Evolutionary conservation across 2,888 invertebrate genomes (phyloP).

Genomic region (Cyrtodaria siliqua): DNA sequence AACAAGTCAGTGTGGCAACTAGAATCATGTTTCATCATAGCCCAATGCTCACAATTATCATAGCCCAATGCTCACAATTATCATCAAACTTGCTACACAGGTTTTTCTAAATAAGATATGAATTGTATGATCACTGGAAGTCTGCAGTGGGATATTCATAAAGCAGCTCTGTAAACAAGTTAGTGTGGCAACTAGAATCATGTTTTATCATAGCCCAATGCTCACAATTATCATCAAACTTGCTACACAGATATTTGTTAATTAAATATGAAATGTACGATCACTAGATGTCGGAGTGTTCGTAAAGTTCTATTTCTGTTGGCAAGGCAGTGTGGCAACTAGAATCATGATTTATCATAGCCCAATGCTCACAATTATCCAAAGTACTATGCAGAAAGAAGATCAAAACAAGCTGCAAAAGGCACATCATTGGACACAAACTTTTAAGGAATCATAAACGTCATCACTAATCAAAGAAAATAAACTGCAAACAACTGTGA

Average conservation of each 20-base stretch:
- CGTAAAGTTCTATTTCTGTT: not conserved
- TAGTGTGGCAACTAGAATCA: conserved; percentile 59
- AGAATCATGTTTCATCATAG: conserved; percentile 53
- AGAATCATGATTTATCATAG: not conserved
- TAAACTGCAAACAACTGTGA: too few species aligned
- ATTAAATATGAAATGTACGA: not conserved
- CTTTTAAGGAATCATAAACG: too few species aligned
- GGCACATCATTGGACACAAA: too few species aligned
- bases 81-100: not conserved
- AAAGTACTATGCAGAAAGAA: too few species aligned
- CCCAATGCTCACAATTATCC: conserved; percentile 4
- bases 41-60: conserved; percentile 54
- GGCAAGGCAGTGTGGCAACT: conserved; percentile 46
- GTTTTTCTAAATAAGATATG: not conserved
- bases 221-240: conserved; percentile 30
- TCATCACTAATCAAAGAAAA: too few species aligned
- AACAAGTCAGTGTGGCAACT: conserved; percentile 51
- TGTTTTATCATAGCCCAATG: conserved; percentile 57
- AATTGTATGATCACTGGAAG: not conserved
- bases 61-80: not conserved
- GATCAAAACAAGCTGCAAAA: too few species aligned
- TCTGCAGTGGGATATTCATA: not conserved
- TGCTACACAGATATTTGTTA: not conserved
- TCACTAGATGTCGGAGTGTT: not conserved
- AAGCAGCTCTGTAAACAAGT: not conserved